A percentile compares a stretch with the other conserved stretches of the same genome.
Conservation (phyloP, 2,888 invertebrate genomes). For the Agrochola macilenta region DNA sequence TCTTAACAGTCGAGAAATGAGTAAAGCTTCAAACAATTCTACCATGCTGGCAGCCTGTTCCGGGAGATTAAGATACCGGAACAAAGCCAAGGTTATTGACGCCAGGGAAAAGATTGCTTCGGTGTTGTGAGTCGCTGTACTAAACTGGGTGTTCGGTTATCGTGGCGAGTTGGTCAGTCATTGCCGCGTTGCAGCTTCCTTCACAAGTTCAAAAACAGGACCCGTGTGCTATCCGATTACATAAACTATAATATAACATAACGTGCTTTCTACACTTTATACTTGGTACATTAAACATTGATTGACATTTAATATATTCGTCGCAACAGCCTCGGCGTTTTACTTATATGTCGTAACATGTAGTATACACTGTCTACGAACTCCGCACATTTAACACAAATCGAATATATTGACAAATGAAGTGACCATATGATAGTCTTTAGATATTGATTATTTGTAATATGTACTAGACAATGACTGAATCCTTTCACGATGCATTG, state of each 20-base stretch:
- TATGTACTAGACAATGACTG: slow-evolving; percentile 38
- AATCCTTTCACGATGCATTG: slow-evolving; percentile 37
- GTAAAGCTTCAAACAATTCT: slow-evolving; percentile 21
- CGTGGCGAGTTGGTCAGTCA: slow-evolving; percentile 26
- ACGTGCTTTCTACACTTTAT: slow-evolving; percentile 73
- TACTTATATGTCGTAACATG: slow-evolving; percentile 58
- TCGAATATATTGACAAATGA: slow-evolving; percentile 68
- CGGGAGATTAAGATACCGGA: background rate
- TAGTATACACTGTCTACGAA: slow-evolving; percentile 58
- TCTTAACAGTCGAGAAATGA: slow-evolving; percentile 46
- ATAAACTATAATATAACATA: slow-evolving; percentile 73
- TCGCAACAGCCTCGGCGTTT: slow-evolving; percentile 81
- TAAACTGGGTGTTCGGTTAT: slow-evolving; percentile 35
- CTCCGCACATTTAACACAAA: slow-evolving; percentile 64
- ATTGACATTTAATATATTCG: slow-evolving; percentile 75
- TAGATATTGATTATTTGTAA: slow-evolving; percentile 43
- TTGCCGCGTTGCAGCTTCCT: slow-evolving; percentile 59
- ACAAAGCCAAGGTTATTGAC: background rate
- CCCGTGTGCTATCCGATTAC: slow-evolving; percentile 76
- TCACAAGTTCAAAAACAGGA: slow-evolving; percentile 73
- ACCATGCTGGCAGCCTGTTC: background rate
- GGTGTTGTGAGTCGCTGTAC: background rate
- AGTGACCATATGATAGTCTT: slow-evolving; percentile 66
- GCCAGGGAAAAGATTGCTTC: background rate
- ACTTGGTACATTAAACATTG: slow-evolving; percentile 73